Evolutionary conservation across 2,888 invertebrate species (phyloP).

Genomic region (Drosophila sordidula): DNA sequence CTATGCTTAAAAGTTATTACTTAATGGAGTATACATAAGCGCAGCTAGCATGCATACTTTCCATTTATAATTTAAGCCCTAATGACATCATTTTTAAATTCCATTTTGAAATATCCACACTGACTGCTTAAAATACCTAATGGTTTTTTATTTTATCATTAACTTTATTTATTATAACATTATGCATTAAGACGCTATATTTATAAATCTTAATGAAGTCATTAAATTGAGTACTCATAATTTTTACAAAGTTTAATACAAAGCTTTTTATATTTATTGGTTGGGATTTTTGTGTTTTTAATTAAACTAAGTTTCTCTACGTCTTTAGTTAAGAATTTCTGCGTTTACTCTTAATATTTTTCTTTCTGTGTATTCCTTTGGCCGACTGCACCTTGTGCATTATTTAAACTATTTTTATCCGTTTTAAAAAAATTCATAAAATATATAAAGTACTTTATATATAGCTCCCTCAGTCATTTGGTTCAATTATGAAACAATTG

Average conservation of each 20-base stretch:
- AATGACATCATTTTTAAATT: background rate
- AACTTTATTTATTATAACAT: background rate
- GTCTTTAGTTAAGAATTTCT: too few relatives aligned
- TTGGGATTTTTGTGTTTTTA: background rate
- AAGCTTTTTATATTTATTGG: background rate
- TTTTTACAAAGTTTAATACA: background rate
- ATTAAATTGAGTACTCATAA: background rate
- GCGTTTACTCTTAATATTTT: too few relatives aligned
- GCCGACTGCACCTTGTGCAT: background rate
- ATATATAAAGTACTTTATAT: slow-evolving; percentile 1
- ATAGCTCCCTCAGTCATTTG: background rate
- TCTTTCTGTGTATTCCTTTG: too few relatives aligned
- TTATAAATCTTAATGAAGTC: background rate
- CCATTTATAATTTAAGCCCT: background rate
- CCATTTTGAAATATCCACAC: background rate
- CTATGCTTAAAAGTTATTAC: slow-evolving; percentile 1
- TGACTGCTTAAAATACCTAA: background rate
- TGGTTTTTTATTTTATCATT: background rate
- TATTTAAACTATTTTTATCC: background rate
- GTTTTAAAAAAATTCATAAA: slow-evolving; percentile 31
- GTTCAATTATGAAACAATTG: slow-evolving; percentile 37
- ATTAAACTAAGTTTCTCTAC: too few relatives aligned
- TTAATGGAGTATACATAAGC: background rate
- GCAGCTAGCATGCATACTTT: background rate
- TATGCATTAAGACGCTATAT: background rate